Evolutionary conservation across 1,140 invertebrate genomes (phyloP), one percentile per base, ranked within the genome.

Genomic region (Drosophila cardini): DNA sequence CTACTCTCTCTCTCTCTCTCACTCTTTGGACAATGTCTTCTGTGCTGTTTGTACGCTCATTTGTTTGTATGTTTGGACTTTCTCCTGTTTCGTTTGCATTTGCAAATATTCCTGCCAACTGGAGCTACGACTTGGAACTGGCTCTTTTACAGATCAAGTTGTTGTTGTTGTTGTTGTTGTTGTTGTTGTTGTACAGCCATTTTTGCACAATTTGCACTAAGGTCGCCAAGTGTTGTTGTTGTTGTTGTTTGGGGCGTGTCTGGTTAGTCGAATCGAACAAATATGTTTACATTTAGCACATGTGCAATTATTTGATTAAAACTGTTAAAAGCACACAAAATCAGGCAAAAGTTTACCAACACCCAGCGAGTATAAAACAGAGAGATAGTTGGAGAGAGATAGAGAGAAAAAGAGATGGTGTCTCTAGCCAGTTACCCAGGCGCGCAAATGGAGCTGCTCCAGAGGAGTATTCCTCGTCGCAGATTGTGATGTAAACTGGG

Each of bases 231-330:
- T 63, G 75, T 61, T 67, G 76, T 48, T 46, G 46, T 58, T 64
- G 80, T 64, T 83, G 81, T 48, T 73, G 67, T 71, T 56, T 40
- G 71, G 76, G 82, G 83, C 75, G 89, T 84, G 85, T 82, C 89
- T 90, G 89, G 82, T 87, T 91, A 91, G 89, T 91, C 84, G 83
- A 91, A 91, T 91, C 89, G 89, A 91, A 91, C 90, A 91, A 91
- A 91, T 91, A 91, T 91, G 90, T 91, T 91, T 91, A 91, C 90
- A 90, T 86, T 91, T 91, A 91, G 90, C 90, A 91, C 90, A 91
- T 91, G 90, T 91, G 90, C 90, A 91, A 91, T 90, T 91, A 91
- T 91, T 91, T 91, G 90, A 91, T 91, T 91, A 89, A 90, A 91
- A 91, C 90, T 91, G 90, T 91, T 91, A 91, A 91, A 86, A 91